Conservation (phyloP, 2,797 vertebrate genomes). For the Meda fulgida region DNA sequence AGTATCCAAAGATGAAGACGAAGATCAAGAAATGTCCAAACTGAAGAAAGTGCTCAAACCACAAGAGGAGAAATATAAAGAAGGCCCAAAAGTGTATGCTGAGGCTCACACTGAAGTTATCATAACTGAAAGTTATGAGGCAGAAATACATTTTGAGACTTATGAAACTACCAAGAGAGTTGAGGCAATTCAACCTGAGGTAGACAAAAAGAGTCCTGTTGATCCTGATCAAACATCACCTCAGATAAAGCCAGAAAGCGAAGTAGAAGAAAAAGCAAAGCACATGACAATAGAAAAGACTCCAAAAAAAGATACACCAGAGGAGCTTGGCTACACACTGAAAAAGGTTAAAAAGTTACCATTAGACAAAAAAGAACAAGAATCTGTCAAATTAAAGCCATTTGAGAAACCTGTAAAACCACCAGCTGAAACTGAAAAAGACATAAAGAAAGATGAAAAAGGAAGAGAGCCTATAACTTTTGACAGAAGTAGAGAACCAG, state of each 20-base stretch:
- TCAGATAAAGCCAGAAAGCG: slow-evolving; percentile 65
- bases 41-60: slow-evolving; percentile 77
- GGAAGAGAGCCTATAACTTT: slow-evolving; percentile 69
- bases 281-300: slow-evolving; percentile 70
- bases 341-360: slow-evolving; percentile 78
- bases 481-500: slow-evolving; percentile 66
- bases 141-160: slow-evolving; percentile 56
- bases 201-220: slow-evolving; percentile 68
- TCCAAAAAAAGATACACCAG: slow-evolving; percentile 68
- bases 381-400: slow-evolving; percentile 78
- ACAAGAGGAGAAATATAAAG: slow-evolving; percentile 67
- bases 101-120: slow-evolving; percentile 70
- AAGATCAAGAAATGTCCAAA: slow-evolving; percentile 72
- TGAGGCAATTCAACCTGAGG: slow-evolving; percentile 60
- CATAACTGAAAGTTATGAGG: slow-evolving; percentile 60
- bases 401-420: slow-evolving; percentile 73
- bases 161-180: slow-evolving; percentile 63
- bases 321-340: slow-evolving; percentile 60
- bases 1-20: slow-evolving; percentile 68
- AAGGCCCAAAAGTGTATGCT: slow-evolving; percentile 61
- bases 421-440: slow-evolving; percentile 66
- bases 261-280: slow-evolving; percentile 70
- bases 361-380: slow-evolving; percentile 70
- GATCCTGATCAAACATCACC: slow-evolving; percentile 57
- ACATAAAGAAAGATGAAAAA: slow-evolving; percentile 64